Evolutionary conservation across 2,113 vertebrate species (phyloP).

Genomic region (Chaetodon auriga): DNA sequence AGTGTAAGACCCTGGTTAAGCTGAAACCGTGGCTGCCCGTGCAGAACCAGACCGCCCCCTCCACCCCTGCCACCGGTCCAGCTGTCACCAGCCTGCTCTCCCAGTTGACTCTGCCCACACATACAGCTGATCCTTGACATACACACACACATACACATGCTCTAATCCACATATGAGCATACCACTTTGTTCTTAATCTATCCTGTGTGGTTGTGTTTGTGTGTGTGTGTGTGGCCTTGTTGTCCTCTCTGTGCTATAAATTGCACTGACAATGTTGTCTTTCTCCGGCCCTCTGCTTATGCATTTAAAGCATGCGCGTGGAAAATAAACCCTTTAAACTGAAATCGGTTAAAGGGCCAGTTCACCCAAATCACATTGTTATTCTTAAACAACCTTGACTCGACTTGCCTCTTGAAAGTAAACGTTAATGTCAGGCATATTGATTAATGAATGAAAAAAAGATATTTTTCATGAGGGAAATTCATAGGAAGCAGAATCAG

Average conservation of each 20-base stretch:
- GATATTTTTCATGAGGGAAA: too few species aligned
- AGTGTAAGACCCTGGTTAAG: conserved; percentile 79
- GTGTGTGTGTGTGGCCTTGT: background rate
- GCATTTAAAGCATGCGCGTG: background rate
- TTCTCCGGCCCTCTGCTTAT: background rate
- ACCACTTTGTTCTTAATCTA: conserved; percentile 76
- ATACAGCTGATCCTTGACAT: conserved; percentile 59
- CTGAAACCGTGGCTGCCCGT: conserved; percentile 56
- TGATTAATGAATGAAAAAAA: background rate
- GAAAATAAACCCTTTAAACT: background rate
- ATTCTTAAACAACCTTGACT: too few species aligned
- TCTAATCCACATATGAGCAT: conserved; percentile 77
- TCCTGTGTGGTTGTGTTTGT: conserved; percentile 6
- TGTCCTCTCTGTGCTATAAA: conserved; percentile 1
- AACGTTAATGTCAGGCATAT: background rate
- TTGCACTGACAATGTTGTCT: conserved; percentile 7
- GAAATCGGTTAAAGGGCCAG: background rate
- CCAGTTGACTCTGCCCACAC: conserved; percentile 60
- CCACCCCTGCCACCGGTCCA: conserved; percentile 57
- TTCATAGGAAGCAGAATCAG: background rate
- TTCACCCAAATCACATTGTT: background rate
- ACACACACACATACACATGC: conserved; percentile 54
- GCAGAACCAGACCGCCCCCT: conserved; percentile 47
- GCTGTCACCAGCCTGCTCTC: conserved; percentile 75
- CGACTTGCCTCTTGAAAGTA: too few species aligned